phyloP scores from a whole-genome alignment of 2,797 vertebrate genomes.

The Geotrypetes seraphini region DNA sequence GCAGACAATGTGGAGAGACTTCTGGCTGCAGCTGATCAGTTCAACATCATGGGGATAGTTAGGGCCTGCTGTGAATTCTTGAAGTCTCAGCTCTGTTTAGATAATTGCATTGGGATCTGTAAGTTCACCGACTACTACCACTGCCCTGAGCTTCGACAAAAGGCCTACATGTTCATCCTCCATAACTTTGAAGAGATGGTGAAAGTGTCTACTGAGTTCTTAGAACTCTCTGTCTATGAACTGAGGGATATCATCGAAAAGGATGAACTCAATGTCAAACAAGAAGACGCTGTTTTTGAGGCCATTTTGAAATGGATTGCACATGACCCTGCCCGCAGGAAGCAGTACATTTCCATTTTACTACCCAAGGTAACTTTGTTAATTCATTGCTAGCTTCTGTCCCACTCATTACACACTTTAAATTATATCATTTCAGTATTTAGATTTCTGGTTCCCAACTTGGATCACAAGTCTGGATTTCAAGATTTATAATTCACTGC shows the following conservation, averaged over 20 bases:
- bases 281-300: conserved; percentile 54
- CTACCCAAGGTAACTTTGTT: conserved; percentile 61
- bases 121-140: conserved; percentile 41
- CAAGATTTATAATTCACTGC: no score
- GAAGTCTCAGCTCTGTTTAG: conserved; percentile 38
- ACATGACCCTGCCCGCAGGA: conserved; percentile 40
- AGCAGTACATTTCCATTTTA: conserved; percentile 41
- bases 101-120: conserved; percentile 70
- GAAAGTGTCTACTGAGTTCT: conserved; percentile 46
- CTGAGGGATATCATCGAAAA: conserved; percentile 50
- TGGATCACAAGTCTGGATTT: no score
- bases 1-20: conserved; percentile 47
- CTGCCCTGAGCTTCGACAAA: conserved; percentile 36
- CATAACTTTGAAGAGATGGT: conserved; percentile 62
- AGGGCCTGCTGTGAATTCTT: conserved; percentile 57
- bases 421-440: no score
- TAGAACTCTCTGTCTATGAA: conserved; percentile 45
- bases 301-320: conserved; percentile 57
- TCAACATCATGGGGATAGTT: conserved; percentile 50
- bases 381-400: no score
- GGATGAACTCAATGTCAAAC: conserved; percentile 59
- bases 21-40: conserved; percentile 53
- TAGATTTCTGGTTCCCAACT: no score
- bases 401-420: no score
- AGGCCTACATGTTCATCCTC: conserved; percentile 52